Percentiles rank a stretch among this genome's conserved stretches.
Conservation (phyloP, 2,113 vertebrate species). For the Myrmophylax atrothorax region DNA sequence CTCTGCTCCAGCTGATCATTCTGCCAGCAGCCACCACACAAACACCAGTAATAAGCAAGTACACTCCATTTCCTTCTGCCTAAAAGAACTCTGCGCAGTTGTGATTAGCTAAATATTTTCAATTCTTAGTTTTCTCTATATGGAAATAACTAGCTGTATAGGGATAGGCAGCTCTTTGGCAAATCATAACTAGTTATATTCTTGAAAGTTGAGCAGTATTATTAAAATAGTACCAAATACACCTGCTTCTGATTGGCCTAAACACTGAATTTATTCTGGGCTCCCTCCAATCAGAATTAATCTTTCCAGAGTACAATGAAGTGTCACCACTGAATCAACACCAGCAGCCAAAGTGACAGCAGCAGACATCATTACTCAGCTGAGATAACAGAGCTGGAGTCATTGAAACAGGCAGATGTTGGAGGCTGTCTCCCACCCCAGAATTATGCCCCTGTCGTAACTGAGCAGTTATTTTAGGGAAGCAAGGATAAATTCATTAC, state of each 20-base stretch:
- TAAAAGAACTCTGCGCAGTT: background rate
- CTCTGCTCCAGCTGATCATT: background rate
- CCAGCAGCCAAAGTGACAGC: conserved; percentile 23
- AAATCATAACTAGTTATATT: background rate
- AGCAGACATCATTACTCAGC: conserved; percentile 31
- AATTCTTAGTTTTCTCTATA: background rate
- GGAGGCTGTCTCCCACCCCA: conserved; percentile 20
- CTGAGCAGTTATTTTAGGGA: conserved; percentile 52
- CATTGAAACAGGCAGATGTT: conserved; percentile 54
- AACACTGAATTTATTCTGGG: conserved; percentile 1
- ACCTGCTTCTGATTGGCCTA: background rate
- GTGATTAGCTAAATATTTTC: background rate
- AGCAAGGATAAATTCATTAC: conserved; percentile 61
- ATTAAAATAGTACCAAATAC: background rate
- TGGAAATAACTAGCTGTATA: background rate
- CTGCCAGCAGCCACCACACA: background rate
- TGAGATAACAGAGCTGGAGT: conserved; percentile 38
- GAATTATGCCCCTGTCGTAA: conserved; percentile 19
- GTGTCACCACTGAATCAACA: conserved; percentile 46
- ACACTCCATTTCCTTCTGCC: background rate
- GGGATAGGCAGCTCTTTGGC: background rate
- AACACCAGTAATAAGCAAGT: background rate
- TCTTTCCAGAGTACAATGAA: background rate
- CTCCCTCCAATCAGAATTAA: conserved; percentile 3
- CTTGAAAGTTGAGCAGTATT: background rate